Percentiles rank a stretch among this genome's conserved stretches.
Evolutionary conservation across 2,888 invertebrate species (phyloP).

Genomic region (Hartigia nigra): DNA sequence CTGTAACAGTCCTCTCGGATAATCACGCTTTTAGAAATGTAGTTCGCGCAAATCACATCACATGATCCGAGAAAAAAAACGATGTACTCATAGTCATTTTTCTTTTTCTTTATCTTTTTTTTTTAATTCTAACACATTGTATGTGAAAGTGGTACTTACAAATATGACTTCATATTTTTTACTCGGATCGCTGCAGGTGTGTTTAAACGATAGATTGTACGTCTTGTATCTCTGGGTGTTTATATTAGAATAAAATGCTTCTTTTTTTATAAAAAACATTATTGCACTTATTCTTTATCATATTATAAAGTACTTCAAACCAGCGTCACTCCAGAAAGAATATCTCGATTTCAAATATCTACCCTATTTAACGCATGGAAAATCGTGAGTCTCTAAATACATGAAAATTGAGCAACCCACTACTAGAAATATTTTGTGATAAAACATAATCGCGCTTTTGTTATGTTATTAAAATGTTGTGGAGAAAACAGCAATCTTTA

Average conservation of each 20-base stretch:
- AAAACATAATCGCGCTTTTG: background rate
- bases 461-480: background rate
- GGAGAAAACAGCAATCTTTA: background rate
- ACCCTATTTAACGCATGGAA: background rate
- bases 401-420: background rate
- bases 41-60: background rate
- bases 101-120: background rate
- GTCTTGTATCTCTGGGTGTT: conserved; percentile 8
- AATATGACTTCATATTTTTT: background rate
- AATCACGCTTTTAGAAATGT: background rate
- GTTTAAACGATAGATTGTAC: background rate
- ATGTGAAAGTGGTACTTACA: background rate
- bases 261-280: background rate
- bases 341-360: background rate
- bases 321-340: background rate
- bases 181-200: background rate
- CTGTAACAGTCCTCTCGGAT: background rate
- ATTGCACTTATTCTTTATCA: background rate
- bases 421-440: background rate
- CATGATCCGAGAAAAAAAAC: background rate
- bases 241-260: conserved; percentile 12
- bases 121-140: background rate
- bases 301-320: background rate
- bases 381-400: background rate
- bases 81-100: background rate